These are phyloP conservation scores for Leucoptera coffeella DNA, from an alignment of 2,888 invertebrate genomes.

Conservation along the genomic window DNA sequence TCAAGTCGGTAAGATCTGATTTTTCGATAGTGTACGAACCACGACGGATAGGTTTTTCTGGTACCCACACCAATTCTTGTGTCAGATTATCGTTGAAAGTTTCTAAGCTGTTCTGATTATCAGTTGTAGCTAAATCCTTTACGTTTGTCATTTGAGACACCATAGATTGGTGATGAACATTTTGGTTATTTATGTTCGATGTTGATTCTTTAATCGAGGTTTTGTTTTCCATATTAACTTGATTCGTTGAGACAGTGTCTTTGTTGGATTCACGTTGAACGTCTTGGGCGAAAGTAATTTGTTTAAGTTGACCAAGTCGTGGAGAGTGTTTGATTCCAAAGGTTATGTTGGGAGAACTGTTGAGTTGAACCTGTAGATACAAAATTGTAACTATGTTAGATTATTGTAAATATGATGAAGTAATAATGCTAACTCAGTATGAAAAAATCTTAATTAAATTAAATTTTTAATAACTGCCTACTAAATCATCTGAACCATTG, in stretches of 20 bases:
- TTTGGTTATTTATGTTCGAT: background rate
- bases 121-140: background rate
- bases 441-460: too few relatives aligned
- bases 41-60: conserved; percentile 27
- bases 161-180: background rate
- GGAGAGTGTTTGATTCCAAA: conserved; percentile 88
- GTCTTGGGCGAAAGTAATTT: conserved; percentile 9
- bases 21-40: conserved; percentile 42
- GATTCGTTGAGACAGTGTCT: background rate
- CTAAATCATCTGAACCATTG: background rate
- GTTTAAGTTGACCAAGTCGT: conserved; percentile 52
- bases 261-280: background rate
- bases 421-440: too few relatives aligned
- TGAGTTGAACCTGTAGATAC: conserved; percentile 25
- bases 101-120: too few relatives aligned
- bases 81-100: conserved; percentile 18
- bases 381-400: too few relatives aligned
- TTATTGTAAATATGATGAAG: conserved; percentile 1
- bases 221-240: too few relatives aligned
- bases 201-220: background rate
- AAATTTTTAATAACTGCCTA: background rate
- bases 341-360: conserved; percentile 46
- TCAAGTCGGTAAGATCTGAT: conserved; percentile 18
- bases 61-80: conserved; percentile 38
- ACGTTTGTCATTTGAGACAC: background rate